Base-by-base conservation (phyloP, 2,113 vertebrate genomes). In the Symphodus melops region DNA sequence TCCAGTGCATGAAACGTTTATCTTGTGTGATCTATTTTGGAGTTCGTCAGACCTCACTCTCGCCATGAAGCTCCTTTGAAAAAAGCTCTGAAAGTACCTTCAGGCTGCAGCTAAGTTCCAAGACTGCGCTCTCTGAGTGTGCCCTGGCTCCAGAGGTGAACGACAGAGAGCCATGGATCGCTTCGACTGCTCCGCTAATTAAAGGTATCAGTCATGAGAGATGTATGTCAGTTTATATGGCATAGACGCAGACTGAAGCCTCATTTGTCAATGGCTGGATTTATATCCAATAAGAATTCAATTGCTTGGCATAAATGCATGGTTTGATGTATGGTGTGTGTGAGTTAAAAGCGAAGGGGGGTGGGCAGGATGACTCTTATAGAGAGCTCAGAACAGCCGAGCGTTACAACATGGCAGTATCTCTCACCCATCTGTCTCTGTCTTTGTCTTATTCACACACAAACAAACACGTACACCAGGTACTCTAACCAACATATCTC, bases 201-300 rank as follows among this genome's bases (percentile, higher is more conserved):
- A 91, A 90, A 90, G 88, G 86, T 81, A 92, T 90, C 87, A 90
- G 81, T 93, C 91, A 89, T 58, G 78, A 79, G 84, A 88, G 80
- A 89, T 78, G 59, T 77, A 39, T 76, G 89, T 88, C 88, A 88
- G 77, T 91, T 90, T 86, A 82, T 76, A 76, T 83, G 69, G 86
- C 61, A 3, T 57, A 64, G 79, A 82, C 20, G 41, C 36, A 48
- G 63, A 62, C 81, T 20, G 69, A 67, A 62, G 41, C 65, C 78
- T 90, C 88, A 89, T 93, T 91, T 90, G 80, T 92, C 89, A 91
- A 63, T 37, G 77, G 65, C 36, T 13, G 55, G 86, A 89, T 91
- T 89, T 87, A 92, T 93, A 82, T 82, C 86, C 92, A 93, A 92
- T 90, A 88, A 88, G 78, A 90, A 93, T 92, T 88, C 84, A 92